Conservation (phyloP, 1,140 invertebrate species). For the Whitmania pigra region DNA sequence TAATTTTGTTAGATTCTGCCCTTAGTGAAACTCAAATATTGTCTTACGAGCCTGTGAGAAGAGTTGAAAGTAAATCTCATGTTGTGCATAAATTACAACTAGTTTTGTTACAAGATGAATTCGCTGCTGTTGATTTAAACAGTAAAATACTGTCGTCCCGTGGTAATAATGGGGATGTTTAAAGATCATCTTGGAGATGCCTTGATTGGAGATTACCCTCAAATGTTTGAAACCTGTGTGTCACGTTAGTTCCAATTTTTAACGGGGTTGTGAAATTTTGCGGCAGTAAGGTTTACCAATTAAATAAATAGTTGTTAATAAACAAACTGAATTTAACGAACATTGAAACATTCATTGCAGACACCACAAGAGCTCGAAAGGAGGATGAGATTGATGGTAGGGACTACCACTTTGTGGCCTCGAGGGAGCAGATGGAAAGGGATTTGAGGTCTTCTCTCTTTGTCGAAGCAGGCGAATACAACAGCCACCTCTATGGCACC, state of each 20-base stretch:
- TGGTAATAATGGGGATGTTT: conserved; percentile 89
- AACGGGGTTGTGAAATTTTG: no score
- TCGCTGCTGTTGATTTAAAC: conserved; percentile 26
- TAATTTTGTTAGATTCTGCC: no score
- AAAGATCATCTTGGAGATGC: conserved; percentile 98
- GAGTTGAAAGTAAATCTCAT: no score
- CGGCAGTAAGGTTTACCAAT: no score
- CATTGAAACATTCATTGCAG: background rate
- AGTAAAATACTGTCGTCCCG: conserved; percentile 62
- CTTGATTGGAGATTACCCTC: conserved; percentile 91
- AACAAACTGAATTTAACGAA: background rate
- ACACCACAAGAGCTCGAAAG: conserved; percentile 79
- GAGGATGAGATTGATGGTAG: conserved; percentile 89
- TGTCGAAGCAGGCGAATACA: conserved; percentile 95
- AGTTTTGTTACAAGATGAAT: no score
- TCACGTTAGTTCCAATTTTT: background rate
- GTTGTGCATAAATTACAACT: no score
- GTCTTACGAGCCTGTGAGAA: no score
- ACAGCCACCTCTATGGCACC: conserved; percentile 93
- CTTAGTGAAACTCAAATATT: no score
- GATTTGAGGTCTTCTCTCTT: conserved; percentile 94
- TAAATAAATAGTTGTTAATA: no score
- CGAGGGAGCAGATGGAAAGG: conserved; percentile 86
- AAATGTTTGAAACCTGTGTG: conserved; percentile 96
- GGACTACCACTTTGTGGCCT: conserved; percentile 92